A percentile compares a stretch with the other conserved stretches of the same genome.
These are phyloP conservation scores for Xanthorhoe designata DNA, from an alignment of 2,888 invertebrate genomes.

Conservation along the genomic window DNA sequence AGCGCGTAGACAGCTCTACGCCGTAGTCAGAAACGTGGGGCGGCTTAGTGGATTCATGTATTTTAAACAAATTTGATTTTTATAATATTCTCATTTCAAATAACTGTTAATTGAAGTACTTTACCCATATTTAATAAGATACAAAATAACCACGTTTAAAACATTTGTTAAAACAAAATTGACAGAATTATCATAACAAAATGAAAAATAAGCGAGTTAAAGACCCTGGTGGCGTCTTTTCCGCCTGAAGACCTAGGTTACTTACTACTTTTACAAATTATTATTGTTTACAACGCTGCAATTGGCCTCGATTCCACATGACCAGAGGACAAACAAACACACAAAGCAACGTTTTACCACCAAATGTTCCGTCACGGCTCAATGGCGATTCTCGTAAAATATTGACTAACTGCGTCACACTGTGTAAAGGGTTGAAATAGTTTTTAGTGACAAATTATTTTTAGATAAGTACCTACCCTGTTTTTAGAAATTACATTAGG, in stretches of 20 bases:
- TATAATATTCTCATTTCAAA: too few species aligned
- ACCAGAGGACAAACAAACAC: constrained; percentile 40
- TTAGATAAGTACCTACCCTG: neutral
- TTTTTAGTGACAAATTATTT: constrained; percentile 14
- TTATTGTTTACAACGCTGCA: constrained; percentile 11
- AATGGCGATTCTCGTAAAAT: constrained; percentile 47
- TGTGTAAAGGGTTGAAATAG: constrained; percentile 34
- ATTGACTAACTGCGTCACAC: constrained; percentile 52
- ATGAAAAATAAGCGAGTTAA: too few species aligned
- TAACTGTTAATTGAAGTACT: too few species aligned
- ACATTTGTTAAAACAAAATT: too few species aligned
- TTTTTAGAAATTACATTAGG: too few species aligned
- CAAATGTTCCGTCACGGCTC: constrained; percentile 49
- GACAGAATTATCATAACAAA: too few species aligned
- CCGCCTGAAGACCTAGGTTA: too few species aligned
- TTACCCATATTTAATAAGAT: too few species aligned
- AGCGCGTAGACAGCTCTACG: constrained; percentile 16
- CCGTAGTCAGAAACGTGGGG: constrained; percentile 2
- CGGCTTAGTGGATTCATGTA: neutral
- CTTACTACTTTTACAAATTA: too few species aligned
- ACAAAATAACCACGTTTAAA: too few species aligned
- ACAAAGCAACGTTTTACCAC: constrained; percentile 46
- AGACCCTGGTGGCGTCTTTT: too few species aligned
- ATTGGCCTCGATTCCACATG: constrained; percentile 42
- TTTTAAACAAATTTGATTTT: too few species aligned